A percentile compares a stretch with the other conserved stretches of the same genome.
phyloP scores from a whole-genome alignment of 2,113 vertebrate genomes.

The Anser cygnoides region DNA sequence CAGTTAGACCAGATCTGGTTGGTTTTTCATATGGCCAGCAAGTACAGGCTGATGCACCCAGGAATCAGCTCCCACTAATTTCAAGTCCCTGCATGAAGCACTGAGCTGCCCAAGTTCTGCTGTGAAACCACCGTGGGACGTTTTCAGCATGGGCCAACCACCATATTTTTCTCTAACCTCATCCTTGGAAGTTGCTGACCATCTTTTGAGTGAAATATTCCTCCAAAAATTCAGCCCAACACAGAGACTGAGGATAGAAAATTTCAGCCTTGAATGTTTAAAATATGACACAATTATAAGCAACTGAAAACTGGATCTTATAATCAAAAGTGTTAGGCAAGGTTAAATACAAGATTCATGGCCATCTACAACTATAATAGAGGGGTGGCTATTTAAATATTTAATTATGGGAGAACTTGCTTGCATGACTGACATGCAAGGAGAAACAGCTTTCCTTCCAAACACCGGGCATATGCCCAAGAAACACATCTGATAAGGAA shows the following conservation, averaged over 20 bases:
- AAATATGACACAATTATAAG: constrained; percentile 29
- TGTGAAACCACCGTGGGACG: constrained; percentile 1
- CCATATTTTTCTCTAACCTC: constrained; percentile 19
- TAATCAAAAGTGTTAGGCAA: not conserved
- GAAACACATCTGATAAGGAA: not conserved
- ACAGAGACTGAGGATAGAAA: not conserved
- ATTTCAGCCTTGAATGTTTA: not conserved
- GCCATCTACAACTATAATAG: not conserved
- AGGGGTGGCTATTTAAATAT: not conserved
- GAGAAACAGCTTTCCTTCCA: not conserved
- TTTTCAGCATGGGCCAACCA: constrained; percentile 7
- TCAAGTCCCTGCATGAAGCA: not conserved
- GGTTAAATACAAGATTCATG: not conserved
- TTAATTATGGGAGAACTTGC: not conserved
- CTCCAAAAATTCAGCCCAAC: not conserved
- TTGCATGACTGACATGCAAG: not conserved
- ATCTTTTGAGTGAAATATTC: not conserved
- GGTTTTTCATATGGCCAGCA: constrained; percentile 37
- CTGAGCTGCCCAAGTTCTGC: constrained; percentile 46
- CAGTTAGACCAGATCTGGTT: constrained; percentile 20
- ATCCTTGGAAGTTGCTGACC: constrained; percentile 31
- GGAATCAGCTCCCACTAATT: not conserved
- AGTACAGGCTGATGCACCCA: constrained; percentile 12
- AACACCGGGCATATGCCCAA: not conserved
- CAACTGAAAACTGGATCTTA: not conserved